A percentile compares a stretch with the other conserved stretches of the same genome.
These are phyloP conservation scores for Columba guinea DNA, from an alignment of 2,797 vertebrate species.

Conservation along the genomic window DNA sequence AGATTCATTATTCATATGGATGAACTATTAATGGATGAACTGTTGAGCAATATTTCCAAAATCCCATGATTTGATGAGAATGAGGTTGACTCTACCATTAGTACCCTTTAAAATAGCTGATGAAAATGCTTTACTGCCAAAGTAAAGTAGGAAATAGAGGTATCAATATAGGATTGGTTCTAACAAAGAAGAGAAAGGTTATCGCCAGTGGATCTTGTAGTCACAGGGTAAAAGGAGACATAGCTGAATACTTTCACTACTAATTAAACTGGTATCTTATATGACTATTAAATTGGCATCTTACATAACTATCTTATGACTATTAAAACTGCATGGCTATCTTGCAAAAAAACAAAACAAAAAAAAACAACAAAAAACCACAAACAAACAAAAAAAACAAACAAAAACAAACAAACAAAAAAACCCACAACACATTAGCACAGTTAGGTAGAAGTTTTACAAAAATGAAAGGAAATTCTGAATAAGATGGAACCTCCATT, in stretches of 20 bases:
- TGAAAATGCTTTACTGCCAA: not conserved
- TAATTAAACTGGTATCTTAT: not conserved
- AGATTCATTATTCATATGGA: slow-evolving; percentile 8
- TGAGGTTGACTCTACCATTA: not conserved
- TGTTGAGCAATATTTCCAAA: not conserved
- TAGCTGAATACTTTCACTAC: not conserved
- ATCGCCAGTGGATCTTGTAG: not conserved
- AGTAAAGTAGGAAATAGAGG: not conserved
- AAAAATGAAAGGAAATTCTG: not conserved
- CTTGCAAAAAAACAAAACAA: not conserved
- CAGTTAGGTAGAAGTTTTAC: not conserved
- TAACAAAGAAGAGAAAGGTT: not conserved
- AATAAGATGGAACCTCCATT: not conserved
- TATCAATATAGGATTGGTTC: not conserved
- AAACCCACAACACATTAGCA: too few species aligned
- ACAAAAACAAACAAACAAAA: too few species aligned
- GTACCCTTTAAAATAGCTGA: not conserved
- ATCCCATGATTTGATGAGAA: not conserved
- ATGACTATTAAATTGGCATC: not conserved
- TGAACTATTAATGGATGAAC: not conserved
- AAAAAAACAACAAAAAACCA: too few species aligned
- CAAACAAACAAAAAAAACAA: too few species aligned
- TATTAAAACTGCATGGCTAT: not conserved
- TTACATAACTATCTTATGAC: not conserved
- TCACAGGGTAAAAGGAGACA: not conserved